These are phyloP conservation scores for Medauroidea extradentata DNA, from an alignment of 1,140 invertebrate genomes.

Conservation along the genomic window DNA sequence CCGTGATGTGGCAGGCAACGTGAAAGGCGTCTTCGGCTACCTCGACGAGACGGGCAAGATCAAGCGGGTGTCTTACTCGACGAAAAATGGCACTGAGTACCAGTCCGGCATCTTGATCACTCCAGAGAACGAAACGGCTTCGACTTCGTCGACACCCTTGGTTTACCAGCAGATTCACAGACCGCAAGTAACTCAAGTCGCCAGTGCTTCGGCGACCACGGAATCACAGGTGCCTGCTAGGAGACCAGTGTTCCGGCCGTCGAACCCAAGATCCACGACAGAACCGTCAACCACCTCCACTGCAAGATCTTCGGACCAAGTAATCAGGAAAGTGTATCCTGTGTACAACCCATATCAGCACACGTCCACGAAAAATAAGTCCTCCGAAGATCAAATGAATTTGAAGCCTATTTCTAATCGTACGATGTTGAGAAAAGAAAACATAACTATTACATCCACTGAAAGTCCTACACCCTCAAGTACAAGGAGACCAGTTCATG, in stretches of 20 bases:
- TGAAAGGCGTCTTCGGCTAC: slow-evolving; percentile 83
- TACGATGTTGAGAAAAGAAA: neutral
- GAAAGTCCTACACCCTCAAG: neutral
- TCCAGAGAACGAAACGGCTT: neutral
- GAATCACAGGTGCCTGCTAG: neutral
- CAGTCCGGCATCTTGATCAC: slow-evolving; percentile 9
- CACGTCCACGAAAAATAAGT: neutral
- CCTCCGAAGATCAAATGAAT: neutral
- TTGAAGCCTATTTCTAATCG: neutral
- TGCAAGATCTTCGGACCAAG: neutral
- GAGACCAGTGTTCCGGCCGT: neutral
- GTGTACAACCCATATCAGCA: neutral
- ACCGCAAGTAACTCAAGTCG: neutral
- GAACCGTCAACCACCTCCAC: neutral
- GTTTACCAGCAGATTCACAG: slow-evolving; percentile 5
- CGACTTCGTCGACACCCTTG: neutral
- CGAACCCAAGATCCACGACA: neutral
- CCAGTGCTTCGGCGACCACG: too few relatives aligned
- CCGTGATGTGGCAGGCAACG: slow-evolving; percentile 70
- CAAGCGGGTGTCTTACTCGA: slow-evolving; percentile 77
- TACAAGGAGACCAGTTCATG: neutral
- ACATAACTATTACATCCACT: neutral
- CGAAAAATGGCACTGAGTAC: slow-evolving; percentile 53
- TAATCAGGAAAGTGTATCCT: neutral
- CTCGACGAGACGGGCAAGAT: slow-evolving; percentile 74